These are phyloP conservation scores for Trogon melanurus DNA, from an alignment of 2,113 vertebrate species.

Conservation along the genomic window DNA sequence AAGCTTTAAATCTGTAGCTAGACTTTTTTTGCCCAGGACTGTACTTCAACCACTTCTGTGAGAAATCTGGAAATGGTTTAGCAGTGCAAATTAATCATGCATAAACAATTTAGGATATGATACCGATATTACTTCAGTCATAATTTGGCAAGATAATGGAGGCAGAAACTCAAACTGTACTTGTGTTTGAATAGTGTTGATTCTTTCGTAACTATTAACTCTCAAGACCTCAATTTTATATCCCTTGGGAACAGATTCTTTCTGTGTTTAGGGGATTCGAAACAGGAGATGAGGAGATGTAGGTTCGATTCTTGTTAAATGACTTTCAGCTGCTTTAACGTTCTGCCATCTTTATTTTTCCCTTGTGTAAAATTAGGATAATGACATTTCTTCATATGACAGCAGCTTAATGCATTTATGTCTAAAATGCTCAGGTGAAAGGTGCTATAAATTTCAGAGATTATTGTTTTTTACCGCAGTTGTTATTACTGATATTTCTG, in stretches of 20 bases:
- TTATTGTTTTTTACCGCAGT: conserved; percentile 22
- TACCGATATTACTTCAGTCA: not conserved
- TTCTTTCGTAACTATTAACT: not conserved
- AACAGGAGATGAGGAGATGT: not conserved
- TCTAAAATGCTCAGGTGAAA: conserved; percentile 22
- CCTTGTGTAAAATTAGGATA: conserved; percentile 52
- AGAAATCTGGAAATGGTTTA: not conserved
- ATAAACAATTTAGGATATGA: not conserved
- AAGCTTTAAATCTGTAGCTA: not conserved
- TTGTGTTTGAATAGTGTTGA: not conserved
- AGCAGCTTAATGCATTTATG: not conserved
- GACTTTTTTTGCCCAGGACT: not conserved
- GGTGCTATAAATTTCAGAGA: not conserved
- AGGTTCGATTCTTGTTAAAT: not conserved
- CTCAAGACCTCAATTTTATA: not conserved
- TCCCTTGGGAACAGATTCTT: conserved; percentile 7
- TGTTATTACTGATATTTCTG: not conserved
- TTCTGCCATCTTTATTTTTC: not conserved
- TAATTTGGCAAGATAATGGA: conserved; percentile 10
- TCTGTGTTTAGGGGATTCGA: not conserved
- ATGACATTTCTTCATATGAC: conserved; percentile 23
- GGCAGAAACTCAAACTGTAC: not conserved
- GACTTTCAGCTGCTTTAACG: conserved; percentile 21
- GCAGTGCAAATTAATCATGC: not conserved
- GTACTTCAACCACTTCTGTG: not conserved